phyloP scores from a whole-genome alignment of 2,888 invertebrate genomes.

The Toxonevra muliebris region DNA sequence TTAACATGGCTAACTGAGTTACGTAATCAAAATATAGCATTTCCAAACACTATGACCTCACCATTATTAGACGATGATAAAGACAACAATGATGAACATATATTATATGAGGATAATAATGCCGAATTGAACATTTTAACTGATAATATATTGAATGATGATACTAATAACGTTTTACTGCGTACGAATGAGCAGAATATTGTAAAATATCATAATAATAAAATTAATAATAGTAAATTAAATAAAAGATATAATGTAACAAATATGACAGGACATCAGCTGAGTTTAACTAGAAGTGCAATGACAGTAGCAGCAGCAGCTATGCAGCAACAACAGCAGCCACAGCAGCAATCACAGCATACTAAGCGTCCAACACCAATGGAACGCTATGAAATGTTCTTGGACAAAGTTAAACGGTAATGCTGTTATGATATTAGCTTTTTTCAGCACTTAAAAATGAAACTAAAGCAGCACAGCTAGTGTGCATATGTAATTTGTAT shows the following conservation, averaged over 20 bases:
- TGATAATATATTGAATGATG: too few relatives aligned
- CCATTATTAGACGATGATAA: constrained; percentile 41
- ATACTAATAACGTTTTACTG: background rate
- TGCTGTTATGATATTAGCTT: background rate
- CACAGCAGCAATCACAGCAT: constrained; percentile 22
- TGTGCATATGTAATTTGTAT: too few relatives aligned
- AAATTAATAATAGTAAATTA: background rate
- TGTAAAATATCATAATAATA: constrained; percentile 4
- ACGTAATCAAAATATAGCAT: constrained; percentile 59
- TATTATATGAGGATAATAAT: background rate
- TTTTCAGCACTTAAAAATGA: background rate
- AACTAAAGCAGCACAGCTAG: too few relatives aligned
- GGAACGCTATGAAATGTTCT: constrained; percentile 60
- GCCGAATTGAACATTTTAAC: too few relatives aligned
- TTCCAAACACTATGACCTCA: constrained; percentile 43
- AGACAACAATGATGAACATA: constrained; percentile 27
- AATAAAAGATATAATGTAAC: background rate
- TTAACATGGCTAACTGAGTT: constrained; percentile 60
- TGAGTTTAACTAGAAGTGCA: background rate
- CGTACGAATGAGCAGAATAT: constrained; percentile 17
- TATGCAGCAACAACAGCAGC: background rate
- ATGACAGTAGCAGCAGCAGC: background rate
- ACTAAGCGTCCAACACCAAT: constrained; percentile 54
- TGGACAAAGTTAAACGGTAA: constrained; percentile 60
- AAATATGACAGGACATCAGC: background rate